These are phyloP conservation scores for Phocoena sinus DNA, from an alignment of 2,113 vertebrate genomes.

Conservation along the genomic window DNA sequence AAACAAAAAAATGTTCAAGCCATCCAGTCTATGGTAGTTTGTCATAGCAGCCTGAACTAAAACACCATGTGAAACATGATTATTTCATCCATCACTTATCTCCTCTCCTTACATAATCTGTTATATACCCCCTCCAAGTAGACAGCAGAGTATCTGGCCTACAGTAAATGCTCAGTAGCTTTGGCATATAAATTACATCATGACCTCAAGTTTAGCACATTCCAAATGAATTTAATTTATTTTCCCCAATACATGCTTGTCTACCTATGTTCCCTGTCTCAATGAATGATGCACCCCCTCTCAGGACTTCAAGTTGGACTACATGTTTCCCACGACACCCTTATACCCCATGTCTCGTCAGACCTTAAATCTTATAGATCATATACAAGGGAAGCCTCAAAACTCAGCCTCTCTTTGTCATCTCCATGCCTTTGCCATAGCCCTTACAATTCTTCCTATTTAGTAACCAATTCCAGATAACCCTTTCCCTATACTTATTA, in stretches of 20 bases:
- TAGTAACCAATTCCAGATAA: background rate
- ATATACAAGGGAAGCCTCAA: background rate
- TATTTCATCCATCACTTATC: background rate
- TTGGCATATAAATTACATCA: background rate
- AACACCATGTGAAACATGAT: background rate
- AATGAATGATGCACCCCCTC: background rate
- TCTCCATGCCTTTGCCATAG: background rate
- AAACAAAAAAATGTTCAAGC: background rate
- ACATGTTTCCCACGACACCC: background rate
- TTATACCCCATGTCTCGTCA: background rate
- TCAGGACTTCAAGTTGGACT: background rate
- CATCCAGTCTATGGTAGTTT: background rate
- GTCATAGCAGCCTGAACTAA: background rate
- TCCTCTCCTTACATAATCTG: background rate
- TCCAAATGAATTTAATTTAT: background rate
- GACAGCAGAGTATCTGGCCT: background rate
- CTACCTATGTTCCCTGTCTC: background rate
- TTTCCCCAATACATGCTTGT: background rate
- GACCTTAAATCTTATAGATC: background rate
- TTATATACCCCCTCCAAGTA: accelerated
- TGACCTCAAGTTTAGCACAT: background rate
- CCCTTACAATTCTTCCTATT: background rate
- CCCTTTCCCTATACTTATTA: background rate
- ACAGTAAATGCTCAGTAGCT: background rate
- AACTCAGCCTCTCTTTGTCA: background rate